Evolutionary conservation across 2,888 invertebrate genomes (phyloP), one percentile per base, ranked within the genome.

Genomic region (Drosophila stalkeri): DNA sequence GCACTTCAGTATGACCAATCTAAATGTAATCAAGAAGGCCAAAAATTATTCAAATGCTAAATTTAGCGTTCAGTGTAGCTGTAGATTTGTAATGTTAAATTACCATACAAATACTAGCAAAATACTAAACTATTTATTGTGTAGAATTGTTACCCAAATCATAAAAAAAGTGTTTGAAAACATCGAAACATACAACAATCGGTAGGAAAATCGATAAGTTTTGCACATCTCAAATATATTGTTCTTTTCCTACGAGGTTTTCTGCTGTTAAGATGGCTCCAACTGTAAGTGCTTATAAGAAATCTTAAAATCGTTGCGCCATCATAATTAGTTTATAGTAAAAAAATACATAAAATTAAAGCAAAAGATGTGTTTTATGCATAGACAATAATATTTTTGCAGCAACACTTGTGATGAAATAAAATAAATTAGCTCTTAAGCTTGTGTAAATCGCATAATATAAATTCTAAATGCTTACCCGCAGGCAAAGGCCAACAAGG

Each of bases 261-360:
- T 88, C 83, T 76, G 86, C 85, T 83, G 81, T 79, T 77, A 92
- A 91, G 90, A 93, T 93, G 93, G 93, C 93, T 90, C 93, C 93
- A 73, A 92, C 93, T 80, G 93, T 93, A 90, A 93, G 93, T 91
- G 78, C 75, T 65, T 37, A 7, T 2, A 37, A 87, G 77, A 88
- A 83, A 78, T 80, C 80, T 35, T 61, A 2, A 33, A 66, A 61
- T 46, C 37, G 35, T 73, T 72, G 71, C 33, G 55, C 56, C 54
- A 51, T 77, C 76, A 51, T 44, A 37, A 46, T 20, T 62, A 9
- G 54, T 66, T 47, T 39, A 14, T 55, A 43, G 14, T 0, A 16
- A 54, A 62, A 31, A 23, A 54, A n/a, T 60, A 8, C 3, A 61
- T 60, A 77, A 81, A 70, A 64, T 65, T 2, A 2, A 52, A 18